Conservation (phyloP, 2,888 invertebrate genomes). For the Oscheius sp. region DNA sequence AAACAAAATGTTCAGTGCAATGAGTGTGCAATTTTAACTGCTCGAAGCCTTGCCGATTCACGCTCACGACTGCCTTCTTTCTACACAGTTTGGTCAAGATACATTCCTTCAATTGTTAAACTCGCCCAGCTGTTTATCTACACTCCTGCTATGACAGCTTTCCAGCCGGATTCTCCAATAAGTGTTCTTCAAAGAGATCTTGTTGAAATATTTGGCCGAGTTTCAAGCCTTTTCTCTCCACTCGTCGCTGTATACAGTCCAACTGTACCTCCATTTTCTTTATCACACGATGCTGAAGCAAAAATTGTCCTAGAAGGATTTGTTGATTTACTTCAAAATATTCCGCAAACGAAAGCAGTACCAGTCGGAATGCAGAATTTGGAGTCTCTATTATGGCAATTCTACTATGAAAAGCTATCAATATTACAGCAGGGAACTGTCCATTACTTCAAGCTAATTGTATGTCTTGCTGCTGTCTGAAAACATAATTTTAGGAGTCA, state of each 20-base stretch:
- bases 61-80: conserved; percentile 39
- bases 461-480: too few relatives aligned
- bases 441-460: too few relatives aligned
- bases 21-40: conserved; percentile 35
- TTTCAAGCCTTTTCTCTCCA: conserved; percentile 53
- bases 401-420: conserved; percentile 57
- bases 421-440: conserved; percentile 46
- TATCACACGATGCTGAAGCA: conserved; percentile 51
- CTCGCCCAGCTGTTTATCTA: conserved; percentile 47
- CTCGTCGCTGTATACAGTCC: conserved; percentile 59
- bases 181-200: conserved; percentile 48
- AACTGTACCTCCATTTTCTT: conserved; percentile 62
- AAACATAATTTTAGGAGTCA: too few relatives aligned
- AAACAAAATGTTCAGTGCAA: conserved; percentile 15
- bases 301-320: conserved; percentile 49
- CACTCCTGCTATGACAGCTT: conserved; percentile 42
- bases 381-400: conserved; percentile 61
- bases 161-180: conserved; percentile 36
- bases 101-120: conserved; percentile 39
- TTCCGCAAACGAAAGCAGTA: conserved; percentile 59
- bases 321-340: conserved; percentile 53
- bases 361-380: conserved; percentile 59
- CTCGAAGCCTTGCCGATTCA: conserved; percentile 39
- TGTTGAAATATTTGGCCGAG: conserved; percentile 46
- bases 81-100: conserved; percentile 41